Base-by-base conservation (phyloP, 1,140 invertebrate genomes). In the Hyles euphorbiae region DNA sequence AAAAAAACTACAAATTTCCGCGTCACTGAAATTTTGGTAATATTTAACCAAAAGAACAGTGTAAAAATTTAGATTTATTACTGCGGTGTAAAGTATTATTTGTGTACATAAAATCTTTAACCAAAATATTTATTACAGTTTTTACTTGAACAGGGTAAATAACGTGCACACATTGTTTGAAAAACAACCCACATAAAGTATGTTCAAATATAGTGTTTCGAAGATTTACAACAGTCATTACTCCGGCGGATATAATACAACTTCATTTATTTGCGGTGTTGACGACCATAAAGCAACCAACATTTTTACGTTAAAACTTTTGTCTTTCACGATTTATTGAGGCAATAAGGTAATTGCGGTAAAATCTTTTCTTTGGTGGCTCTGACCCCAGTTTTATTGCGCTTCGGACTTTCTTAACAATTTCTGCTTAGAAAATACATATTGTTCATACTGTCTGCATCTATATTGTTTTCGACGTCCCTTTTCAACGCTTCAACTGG, bases 311-410 rank as follows among this genome's bases (percentile, higher is more conserved):
- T 53, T 67, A 76, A 78, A 77, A 66, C 65, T 71, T 68, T 79
- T 81, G 73, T 77, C 59, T 77, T 57, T 34, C 52, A 56, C 48
- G 68, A 83, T 85, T 83, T 84, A 81, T 79, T 68, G 69, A 63
- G 58, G 69, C 72, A 74, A 77, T 78, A 78, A 66, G 49, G 61
- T 76, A 79, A 83, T 80, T 81, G 74, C 73, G 77, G 77, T 77
- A 68, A 63, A 70, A 68, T 62, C 66, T 68, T 78, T 79, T 78
- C 75, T 83, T 60, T 34, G 60, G 4, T 10, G 3, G 67, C 47
- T 50, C 55, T 9, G 34, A 40, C 60, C 60, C 61, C 47, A 65
- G 51, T 76, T 78, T 77, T 81, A 83, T 77, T 74, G 68, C 7
- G 7, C 60, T 59, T 65, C 49, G 68, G 67, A 67, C 58, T 64